phyloP scores from a whole-genome alignment of 92 coral and sea anemone genomes.

The Blastomussa wellsi region DNA sequence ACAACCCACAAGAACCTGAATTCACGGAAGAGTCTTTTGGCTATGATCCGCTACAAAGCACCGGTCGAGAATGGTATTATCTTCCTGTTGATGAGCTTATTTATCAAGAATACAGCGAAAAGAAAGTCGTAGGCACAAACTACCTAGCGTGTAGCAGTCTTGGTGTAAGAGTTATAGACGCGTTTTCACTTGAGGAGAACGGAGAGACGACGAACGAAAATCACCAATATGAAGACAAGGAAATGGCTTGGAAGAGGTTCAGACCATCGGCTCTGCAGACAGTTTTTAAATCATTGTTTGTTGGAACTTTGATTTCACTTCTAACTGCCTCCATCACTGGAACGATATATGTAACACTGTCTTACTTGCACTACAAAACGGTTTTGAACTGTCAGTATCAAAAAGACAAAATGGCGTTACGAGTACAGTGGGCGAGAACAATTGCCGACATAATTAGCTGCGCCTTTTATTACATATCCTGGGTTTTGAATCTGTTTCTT shows the following conservation, averaged over 20 bases:
- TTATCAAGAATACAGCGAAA: conserved; percentile 34
- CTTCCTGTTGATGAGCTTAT: conserved; percentile 29
- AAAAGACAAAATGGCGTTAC: background rate
- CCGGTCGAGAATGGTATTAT: conserved; percentile 35
- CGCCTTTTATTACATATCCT: background rate
- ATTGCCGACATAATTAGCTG: background rate
- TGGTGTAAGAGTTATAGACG: background rate
- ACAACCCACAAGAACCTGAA: conserved; percentile 26
- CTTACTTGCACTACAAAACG: conserved; percentile 5
- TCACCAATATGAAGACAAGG: background rate
- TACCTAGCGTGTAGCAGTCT: background rate
- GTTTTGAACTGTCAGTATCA: background rate
- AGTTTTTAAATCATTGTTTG: conserved; percentile 18
- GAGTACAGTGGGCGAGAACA: background rate
- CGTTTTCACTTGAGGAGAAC: background rate
- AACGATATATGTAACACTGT: background rate
- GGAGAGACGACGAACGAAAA: background rate
- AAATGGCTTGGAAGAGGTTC: conserved; percentile 20
- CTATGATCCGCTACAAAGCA: conserved; percentile 30
- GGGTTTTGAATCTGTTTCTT: background rate
- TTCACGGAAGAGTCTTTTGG: conserved; percentile 25
- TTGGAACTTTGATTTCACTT: conserved; percentile 18
- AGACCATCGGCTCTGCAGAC: conserved; percentile 20
- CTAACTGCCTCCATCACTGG: background rate
- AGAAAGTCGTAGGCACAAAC: background rate